Evolutionary conservation across 2,113 vertebrate genomes (phyloP).

Genomic region (Delphinapterus leucas): DNA sequence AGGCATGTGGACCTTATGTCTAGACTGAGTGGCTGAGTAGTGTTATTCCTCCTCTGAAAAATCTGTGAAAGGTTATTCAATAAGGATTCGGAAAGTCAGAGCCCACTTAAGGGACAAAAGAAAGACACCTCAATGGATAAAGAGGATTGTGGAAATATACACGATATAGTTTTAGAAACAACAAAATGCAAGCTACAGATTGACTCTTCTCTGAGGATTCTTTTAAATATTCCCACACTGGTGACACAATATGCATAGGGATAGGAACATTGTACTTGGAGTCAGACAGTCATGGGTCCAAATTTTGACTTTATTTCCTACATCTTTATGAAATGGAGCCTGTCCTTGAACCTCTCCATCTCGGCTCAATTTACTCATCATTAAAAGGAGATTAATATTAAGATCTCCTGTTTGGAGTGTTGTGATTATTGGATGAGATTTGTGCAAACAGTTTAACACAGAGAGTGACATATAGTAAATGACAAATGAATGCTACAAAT

Average conservation of each 20-base stretch:
- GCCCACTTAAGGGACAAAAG: background rate
- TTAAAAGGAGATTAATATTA: background rate
- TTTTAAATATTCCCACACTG: background rate
- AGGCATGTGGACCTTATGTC: too few species aligned
- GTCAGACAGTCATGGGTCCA: background rate
- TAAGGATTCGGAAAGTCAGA: background rate
- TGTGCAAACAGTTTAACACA: background rate
- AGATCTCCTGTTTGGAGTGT: background rate
- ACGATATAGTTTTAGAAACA: background rate
- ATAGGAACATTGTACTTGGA: background rate
- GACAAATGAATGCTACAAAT: background rate
- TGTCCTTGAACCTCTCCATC: background rate
- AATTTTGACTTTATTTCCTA: background rate
- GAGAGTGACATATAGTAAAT: background rate
- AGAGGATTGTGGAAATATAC: background rate
- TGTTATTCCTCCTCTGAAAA: background rate
- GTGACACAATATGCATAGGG: fast-evolving
- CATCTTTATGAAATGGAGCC: background rate
- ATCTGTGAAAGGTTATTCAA: background rate
- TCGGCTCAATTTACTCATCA: background rate
- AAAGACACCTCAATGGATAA: background rate
- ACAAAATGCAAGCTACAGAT: background rate
- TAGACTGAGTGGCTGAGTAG: background rate
- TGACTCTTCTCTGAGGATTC: background rate
- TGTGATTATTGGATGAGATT: background rate